Conservation (phyloP, 2,113 vertebrate species). For the Chamaetylas fuelleborni region DNA sequence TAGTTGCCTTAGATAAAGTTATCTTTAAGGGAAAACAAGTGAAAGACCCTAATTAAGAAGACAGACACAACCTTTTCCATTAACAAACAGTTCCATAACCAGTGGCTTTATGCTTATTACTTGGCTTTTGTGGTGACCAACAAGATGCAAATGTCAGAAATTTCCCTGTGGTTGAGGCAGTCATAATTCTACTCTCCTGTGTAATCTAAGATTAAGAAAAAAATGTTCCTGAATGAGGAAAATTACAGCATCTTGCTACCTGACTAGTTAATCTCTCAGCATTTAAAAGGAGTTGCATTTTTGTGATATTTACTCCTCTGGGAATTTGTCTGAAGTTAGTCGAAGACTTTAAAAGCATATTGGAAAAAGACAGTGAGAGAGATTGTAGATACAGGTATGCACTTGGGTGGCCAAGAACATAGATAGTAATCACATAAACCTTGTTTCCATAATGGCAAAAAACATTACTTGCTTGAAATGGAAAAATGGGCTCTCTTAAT, state of each 20-base stretch:
- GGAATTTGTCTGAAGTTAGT: neutral
- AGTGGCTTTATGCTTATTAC: neutral
- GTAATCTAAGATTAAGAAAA: neutral
- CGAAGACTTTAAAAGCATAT: neutral
- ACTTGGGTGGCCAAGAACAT: neutral
- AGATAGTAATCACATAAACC: neutral
- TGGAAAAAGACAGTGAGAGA: neutral
- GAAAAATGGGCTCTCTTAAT: neutral
- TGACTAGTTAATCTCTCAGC: neutral
- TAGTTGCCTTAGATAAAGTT: neutral
- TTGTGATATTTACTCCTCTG: neutral
- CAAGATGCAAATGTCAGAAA: neutral
- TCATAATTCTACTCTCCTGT: neutral
- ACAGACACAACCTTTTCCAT: neutral
- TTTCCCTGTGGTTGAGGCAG: neutral
- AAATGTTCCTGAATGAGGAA: neutral
- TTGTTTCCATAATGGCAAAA: neutral
- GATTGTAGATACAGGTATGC: neutral
- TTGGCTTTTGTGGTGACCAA: neutral
- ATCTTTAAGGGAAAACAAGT: neutral
- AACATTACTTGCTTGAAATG: neutral
- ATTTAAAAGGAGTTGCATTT: neutral
- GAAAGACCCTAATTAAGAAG: neutral
- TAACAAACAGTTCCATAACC: neutral
- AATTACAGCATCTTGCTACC: neutral